phyloP scores from a whole-genome alignment of 2,113 vertebrate genomes.

The Montifringilla adamsi region DNA sequence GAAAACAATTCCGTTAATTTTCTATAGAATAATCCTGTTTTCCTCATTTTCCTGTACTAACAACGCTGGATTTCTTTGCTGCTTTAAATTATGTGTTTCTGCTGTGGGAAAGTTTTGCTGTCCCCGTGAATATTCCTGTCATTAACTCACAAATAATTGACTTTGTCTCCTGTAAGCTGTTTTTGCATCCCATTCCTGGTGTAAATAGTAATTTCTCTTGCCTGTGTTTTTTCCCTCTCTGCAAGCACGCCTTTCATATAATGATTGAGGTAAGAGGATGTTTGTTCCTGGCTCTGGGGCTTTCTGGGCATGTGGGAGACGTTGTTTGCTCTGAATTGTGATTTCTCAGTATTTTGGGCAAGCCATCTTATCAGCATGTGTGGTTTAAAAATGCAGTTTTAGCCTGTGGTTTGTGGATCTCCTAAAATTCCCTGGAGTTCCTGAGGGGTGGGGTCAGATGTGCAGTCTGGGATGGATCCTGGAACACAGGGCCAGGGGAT shows the following conservation, averaged over 20 bases:
- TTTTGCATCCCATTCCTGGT: conserved; percentile 75
- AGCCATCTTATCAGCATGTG: background rate
- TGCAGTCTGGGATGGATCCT: background rate
- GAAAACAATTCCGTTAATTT: background rate
- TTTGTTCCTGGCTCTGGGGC: conserved; percentile 70
- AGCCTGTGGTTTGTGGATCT: background rate
- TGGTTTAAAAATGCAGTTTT: background rate
- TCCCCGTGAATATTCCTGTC: background rate
- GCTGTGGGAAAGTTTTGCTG: background rate
- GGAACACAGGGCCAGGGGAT: rapidly evolving
- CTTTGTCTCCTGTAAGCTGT: conserved; percentile 14
- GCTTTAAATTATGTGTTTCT: background rate
- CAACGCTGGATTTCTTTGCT: background rate
- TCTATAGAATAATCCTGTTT: background rate
- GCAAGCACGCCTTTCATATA: conserved; percentile 99
- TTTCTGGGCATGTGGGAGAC: conserved; percentile 58
- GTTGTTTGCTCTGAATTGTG: conserved; percentile 4
- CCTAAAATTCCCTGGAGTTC: background rate
- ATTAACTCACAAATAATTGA: background rate
- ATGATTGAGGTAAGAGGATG: conserved; percentile 99
- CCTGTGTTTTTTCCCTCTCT: conserved; percentile 84
- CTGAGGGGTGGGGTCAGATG: background rate
- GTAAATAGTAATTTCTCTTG: conserved; percentile 87
- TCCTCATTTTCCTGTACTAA: background rate
- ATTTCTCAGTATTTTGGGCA: background rate